Base-by-base conservation (phyloP, 1,140 invertebrate species). In the Zaprionus tsacasi region DNA sequence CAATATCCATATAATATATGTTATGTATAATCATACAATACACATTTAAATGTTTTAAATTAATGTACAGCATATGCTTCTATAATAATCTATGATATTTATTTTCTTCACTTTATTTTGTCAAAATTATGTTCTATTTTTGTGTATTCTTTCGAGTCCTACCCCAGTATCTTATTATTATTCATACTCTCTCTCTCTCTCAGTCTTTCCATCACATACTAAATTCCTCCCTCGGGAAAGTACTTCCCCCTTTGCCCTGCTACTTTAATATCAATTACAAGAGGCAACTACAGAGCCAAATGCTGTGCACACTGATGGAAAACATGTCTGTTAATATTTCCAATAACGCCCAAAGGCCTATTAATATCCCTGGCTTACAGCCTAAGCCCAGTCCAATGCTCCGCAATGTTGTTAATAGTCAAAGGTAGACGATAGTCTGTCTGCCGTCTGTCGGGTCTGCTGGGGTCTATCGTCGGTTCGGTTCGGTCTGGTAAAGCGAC, bases 251-350 rank as follows among this genome's bases (percentile, higher is more conserved):
- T 43, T 15, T 45, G n/a, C 3, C 17, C 45, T 21, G 1, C 17
- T 50, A 17, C 17, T 82, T 78, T 67, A 87, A 79, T 82, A 86
- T 86, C 82, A 86, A 86, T 86, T 87, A 87, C 82, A 70, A 30
- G 27, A 30, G 27, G 27, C 3, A 30, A 30, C 27, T 30, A 6
- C 27, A 30, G 3, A 30, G 27, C 27, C 1, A 30, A 50, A 50
- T 17, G 40, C 50, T 10, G 11, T 52, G 36, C 33, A 75, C 57
- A 45, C 54, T 33, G 52, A 78, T 69, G 64, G 40, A 68, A 71
- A 81, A 82, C 79, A 79, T 67, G 76, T 68, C 76, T 79, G 83
- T 79, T 82, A 79, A 87, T 87, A 87, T 79, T 82, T 88, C 79
- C 82, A 82, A 82, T 87, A 87, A 54, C 52, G 69, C 76, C 82